Conservation (phyloP, 2,113 vertebrate species). For the Colius striatus region DNA sequence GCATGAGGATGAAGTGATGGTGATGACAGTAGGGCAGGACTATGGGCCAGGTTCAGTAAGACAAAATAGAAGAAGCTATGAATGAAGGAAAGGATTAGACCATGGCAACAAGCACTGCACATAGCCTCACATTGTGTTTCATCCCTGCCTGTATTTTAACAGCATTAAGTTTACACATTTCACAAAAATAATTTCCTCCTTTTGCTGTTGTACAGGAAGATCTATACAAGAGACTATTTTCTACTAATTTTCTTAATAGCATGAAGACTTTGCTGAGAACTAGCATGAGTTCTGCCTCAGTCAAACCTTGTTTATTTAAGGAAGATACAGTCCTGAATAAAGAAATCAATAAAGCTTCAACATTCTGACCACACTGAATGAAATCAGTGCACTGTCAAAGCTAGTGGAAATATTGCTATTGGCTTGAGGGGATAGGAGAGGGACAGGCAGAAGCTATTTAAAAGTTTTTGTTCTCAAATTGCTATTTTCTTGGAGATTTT, state of each 20-base stretch:
- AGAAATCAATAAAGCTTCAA: not conserved
- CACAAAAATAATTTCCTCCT: not conserved
- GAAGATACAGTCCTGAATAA: not conserved
- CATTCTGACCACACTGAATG: not conserved
- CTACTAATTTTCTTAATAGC: not conserved
- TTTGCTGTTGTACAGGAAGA: not conserved
- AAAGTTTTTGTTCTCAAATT: not conserved
- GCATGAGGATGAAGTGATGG: not conserved
- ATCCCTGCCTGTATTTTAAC: not conserved
- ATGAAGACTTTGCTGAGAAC: not conserved
- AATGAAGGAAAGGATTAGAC: not conserved
- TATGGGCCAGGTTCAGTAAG: not conserved
- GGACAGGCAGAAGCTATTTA: not conserved
- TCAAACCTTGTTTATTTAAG: not conserved
- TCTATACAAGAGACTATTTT: not conserved
- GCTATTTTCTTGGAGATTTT: not conserved
- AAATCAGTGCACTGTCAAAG: not conserved
- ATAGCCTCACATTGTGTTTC: not conserved
- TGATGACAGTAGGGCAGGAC: not conserved
- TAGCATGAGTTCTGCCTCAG: not conserved
- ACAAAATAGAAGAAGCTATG: not conserved
- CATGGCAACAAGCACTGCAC: not conserved
- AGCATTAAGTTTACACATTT: not conserved
- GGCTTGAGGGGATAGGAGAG: fast-evolving
- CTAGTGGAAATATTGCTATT: not conserved